Conservation (phyloP, 2,888 invertebrate genomes). For the Aporophyla nigra region DNA sequence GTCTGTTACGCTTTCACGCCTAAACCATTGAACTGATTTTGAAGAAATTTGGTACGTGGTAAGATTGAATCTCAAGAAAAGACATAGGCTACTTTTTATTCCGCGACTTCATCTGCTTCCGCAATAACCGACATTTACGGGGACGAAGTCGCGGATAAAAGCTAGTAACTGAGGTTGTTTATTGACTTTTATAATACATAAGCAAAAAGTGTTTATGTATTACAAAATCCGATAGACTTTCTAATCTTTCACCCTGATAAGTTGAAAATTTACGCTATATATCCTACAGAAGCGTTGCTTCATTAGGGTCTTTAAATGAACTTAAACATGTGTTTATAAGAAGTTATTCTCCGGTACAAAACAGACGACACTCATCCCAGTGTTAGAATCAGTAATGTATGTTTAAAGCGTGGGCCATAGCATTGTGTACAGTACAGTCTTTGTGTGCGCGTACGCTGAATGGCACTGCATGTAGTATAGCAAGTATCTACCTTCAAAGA, state of each 20-base stretch:
- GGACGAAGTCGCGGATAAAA: too few species aligned
- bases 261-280: background rate
- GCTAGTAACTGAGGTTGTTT: too few species aligned
- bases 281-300: background rate
- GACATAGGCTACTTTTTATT: too few species aligned
- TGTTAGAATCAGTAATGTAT: constrained; percentile 46
- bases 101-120: too few species aligned
- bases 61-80: too few species aligned
- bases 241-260: background rate
- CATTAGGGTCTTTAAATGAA: background rate
- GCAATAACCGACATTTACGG: too few species aligned
- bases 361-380: constrained; percentile 36
- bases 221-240: too few species aligned
- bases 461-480: constrained; percentile 15
- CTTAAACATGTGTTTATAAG: background rate
- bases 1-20: too few species aligned
- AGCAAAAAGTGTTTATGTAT: too few species aligned
- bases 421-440: constrained; percentile 35
- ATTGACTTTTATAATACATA: too few species aligned
- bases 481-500: constrained; percentile 6
- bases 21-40: too few species aligned
- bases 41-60: too few species aligned
- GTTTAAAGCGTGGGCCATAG: constrained; percentile 47
- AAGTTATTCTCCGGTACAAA: constrained; percentile 35
- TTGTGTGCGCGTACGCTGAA: constrained; percentile 37